phyloP scores from a whole-genome alignment of 1,140 invertebrate species.

The Leptopilina clavipes region DNA sequence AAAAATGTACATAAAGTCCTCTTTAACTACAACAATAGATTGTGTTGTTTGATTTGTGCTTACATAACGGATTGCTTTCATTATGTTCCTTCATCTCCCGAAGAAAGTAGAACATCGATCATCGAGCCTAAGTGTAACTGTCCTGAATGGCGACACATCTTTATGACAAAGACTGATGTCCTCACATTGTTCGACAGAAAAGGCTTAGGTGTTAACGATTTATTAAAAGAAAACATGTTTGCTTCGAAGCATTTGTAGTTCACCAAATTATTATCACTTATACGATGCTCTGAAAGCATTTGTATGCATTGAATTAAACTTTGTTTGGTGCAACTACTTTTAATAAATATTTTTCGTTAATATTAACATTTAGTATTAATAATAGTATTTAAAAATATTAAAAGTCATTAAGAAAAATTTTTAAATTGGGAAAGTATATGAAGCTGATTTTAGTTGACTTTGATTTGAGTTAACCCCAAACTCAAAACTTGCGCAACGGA shows the following conservation, averaged over 20 bases:
- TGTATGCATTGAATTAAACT: not conserved
- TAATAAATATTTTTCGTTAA: too few species aligned
- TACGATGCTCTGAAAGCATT: not conserved
- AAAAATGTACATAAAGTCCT: not conserved
- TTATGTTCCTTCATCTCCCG: constrained; percentile 46
- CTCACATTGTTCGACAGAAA: constrained; percentile 1
- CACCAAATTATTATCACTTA: not conserved
- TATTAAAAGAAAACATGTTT: not conserved
- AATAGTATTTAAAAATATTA: too few species aligned
- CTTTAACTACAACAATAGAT: not conserved
- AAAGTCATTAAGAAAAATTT: too few species aligned
- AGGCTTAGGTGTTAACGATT: not conserved
- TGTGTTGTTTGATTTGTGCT: too few species aligned
- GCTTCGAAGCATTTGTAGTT: not conserved
- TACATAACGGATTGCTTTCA: constrained; percentile 54
- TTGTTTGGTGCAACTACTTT: too few species aligned
- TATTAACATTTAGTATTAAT: too few species aligned
- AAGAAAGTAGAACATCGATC: constrained; percentile 49
- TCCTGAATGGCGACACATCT: constrained; percentile 53
- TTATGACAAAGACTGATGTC: constrained; percentile 56
- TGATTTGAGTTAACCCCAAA: too few species aligned
- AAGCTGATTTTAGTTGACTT: too few species aligned
- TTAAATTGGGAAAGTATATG: too few species aligned
- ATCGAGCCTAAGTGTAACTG: constrained; percentile 50
- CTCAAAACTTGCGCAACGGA: too few species aligned